Evolutionary conservation across 2,888 invertebrate species (phyloP), one percentile per base, ranked within the genome.

Genomic region (Piscicola geometra): DNA sequence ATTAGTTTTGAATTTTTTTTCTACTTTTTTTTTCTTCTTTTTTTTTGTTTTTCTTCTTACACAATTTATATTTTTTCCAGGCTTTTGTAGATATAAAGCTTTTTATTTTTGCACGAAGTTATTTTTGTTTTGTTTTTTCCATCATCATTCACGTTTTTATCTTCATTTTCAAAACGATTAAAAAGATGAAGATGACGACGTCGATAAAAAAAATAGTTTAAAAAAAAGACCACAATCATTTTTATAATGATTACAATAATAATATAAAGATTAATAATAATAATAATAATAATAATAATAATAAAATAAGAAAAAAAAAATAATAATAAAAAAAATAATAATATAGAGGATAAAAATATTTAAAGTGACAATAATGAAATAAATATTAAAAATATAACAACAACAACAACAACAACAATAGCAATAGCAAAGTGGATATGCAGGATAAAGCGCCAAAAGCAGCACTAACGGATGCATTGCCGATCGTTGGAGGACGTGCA

Each of bases 351-450:
- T 28, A 41, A 70, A 36, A 36, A 70, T n/a, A 70, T 36, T 41
- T 3, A 70, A 28, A 41, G 25, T 35, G 12, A 70, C 36, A 70
- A 70, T 41, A 70, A 70, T 70, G 28, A 66, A 28, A 66, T 28
- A 36, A 70, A 70, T 70, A 35, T 12, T 1, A 35, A 70, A 66
- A 2, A 66, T 12, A 33, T 1, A n/a, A 33, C 5, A 33, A 68
- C n/a, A 68, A 32, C n/a, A 32, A 30, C 9, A n/a, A 33, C 9
- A 30, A 32, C 9, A 64, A 64, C 21, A 30, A 64, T 28, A 28
- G 21, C 3, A 64, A 28, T 64, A 28, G 9, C 5, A 21, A 64
- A 64, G 9, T 5, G 21, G 25, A 21, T 36, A 70, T 15, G 41
- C 41, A 41, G 15, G 15, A 41, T 41, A 15, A 41, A 15, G 15